phyloP scores from a whole-genome alignment of 2,113 vertebrate genomes.

The Ifrita kowaldi region DNA sequence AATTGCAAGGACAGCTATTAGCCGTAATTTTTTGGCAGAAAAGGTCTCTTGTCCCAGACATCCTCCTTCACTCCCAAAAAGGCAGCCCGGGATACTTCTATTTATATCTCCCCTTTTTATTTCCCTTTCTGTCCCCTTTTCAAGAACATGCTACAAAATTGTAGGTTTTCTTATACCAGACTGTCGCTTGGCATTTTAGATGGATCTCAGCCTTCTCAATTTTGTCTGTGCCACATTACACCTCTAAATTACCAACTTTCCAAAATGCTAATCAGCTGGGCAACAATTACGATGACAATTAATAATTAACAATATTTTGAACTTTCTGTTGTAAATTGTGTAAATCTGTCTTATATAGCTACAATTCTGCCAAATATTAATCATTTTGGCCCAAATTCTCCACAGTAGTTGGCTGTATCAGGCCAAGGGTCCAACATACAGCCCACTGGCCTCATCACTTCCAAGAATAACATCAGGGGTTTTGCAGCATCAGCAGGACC shows the following conservation, averaged over 20 bases:
- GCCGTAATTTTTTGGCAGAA: not conserved
- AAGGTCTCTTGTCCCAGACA: not conserved
- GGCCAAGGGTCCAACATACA: not conserved
- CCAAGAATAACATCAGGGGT: not conserved
- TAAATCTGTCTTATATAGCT: not conserved
- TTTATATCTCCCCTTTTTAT: not conserved
- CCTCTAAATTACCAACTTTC: not conserved
- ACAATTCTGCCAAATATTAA: not conserved
- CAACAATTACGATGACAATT: not conserved
- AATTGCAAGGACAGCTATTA: not conserved
- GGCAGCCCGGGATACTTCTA: not conserved
- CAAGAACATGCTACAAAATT: not conserved
- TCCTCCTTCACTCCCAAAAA: constrained; percentile 7
- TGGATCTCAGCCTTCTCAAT: not conserved
- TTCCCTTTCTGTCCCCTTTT: not conserved
- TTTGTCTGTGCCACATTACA: not conserved
- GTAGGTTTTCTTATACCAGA: not conserved
- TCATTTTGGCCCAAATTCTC: not conserved
- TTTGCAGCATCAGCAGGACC: not conserved
- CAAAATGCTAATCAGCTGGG: not conserved
- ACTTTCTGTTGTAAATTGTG: not conserved
- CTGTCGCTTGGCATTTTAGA: not conserved
- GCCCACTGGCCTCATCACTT: not conserved
- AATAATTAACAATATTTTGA: not conserved
- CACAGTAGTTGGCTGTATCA: not conserved